Conservation (phyloP, 2,113 vertebrate genomes). For the Loxodonta africana region DNA sequence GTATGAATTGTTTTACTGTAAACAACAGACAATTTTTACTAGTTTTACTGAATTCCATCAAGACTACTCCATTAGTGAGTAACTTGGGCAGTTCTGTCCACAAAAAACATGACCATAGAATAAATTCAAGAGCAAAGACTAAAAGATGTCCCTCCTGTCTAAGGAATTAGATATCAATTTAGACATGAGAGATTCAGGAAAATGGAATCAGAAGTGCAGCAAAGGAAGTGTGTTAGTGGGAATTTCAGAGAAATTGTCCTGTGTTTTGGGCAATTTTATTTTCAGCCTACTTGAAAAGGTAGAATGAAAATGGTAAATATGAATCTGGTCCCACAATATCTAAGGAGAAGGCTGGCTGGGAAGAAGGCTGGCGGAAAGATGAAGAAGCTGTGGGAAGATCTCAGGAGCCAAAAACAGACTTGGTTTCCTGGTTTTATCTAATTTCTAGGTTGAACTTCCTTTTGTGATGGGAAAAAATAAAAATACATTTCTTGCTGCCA, state of each 20-base stretch:
- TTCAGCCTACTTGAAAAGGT: background rate
- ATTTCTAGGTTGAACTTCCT: constrained; percentile 52
- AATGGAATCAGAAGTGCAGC: background rate
- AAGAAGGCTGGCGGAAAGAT: background rate
- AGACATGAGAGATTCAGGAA: background rate
- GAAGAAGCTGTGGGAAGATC: background rate
- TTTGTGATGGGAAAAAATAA: constrained; percentile 29
- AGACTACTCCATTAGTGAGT: background rate
- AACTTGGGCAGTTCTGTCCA: background rate
- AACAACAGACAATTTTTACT: background rate
- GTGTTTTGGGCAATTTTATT: background rate
- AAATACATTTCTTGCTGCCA: constrained; percentile 35
- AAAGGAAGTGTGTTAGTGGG: background rate
- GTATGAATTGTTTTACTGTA: background rate
- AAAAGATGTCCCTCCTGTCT: background rate
- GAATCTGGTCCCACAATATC: background rate
- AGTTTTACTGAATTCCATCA: background rate
- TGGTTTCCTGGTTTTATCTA: background rate
- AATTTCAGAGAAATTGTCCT: background rate
- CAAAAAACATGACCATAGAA: background rate
- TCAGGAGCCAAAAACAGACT: constrained; percentile 24
- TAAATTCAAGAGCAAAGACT: background rate
- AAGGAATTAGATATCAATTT: background rate
- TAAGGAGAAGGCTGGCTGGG: background rate
- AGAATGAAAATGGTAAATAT: constrained; percentile 38